Evolutionary conservation across 2,113 vertebrate genomes (phyloP).

Genomic region (Apteryx mantelli): DNA sequence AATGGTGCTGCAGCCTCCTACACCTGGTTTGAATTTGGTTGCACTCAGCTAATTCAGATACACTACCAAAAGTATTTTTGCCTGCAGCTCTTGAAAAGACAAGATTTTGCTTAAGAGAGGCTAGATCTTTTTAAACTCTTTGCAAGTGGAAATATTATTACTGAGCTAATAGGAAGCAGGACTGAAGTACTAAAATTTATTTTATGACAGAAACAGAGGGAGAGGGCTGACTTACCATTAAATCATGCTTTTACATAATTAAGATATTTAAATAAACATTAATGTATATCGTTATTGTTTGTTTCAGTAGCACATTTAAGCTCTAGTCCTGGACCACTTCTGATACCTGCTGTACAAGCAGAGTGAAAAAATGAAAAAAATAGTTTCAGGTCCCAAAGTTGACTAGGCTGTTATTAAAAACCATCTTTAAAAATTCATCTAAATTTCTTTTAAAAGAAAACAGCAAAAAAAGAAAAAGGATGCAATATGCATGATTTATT

Average conservation of each 20-base stretch:
- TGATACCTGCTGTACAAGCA: not conserved
- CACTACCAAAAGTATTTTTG: not conserved
- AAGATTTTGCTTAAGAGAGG: not conserved
- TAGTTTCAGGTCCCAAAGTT: not conserved
- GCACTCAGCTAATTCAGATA: not conserved
- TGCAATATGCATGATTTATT: not conserved
- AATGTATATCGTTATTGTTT: not conserved
- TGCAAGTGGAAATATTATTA: not conserved
- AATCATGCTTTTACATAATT: not conserved
- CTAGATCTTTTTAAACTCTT: not conserved
- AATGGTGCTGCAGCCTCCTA: not conserved
- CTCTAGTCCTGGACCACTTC: not conserved
- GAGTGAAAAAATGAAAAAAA: not conserved
- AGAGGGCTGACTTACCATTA: not conserved
- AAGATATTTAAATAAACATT: not conserved
- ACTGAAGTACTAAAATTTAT: not conserved
- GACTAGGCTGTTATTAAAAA: not conserved
- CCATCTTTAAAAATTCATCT: not conserved
- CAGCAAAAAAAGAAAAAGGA: not conserved
- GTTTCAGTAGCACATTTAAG: not conserved
- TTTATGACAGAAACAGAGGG: not conserved
- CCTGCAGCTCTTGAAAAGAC: not conserved
- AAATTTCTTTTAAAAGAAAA: not conserved
- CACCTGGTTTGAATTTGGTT: conserved; percentile 59
- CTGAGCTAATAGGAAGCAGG: not conserved